Base-by-base conservation (phyloP, 2,888 invertebrate species). In the Caenorhabditis angaria region DNA sequence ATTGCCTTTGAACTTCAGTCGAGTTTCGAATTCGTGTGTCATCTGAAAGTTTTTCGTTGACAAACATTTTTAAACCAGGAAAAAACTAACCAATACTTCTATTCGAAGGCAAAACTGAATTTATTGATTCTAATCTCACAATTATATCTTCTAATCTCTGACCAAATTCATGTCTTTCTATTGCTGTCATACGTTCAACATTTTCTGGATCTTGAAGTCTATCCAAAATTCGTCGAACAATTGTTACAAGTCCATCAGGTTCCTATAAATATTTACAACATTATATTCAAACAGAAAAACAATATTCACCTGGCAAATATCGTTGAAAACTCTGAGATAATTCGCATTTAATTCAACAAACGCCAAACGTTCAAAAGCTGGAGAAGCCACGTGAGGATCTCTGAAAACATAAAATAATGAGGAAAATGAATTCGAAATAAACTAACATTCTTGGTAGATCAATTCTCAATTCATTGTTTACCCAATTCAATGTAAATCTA, bases 291-390 rank as follows among this genome's bases (percentile, higher is more conserved):
- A n/a, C n/a, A n/a, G n/a, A 27, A 53, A 24, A 12, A 50, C 6
- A n/a, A 50, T 20, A 12, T 28, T 28, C 14, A 54, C 54, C 27
- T 28, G 10, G 18, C 14, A 1, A 29, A 54, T 54, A 56, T 56
- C 56, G n/a, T 27, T 35, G 27, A 25, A 32, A 27, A 8, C 10
- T 32, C 18, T 14, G 14, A 56, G 3, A 32, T n/a, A 20, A n/a
- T 12, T 28, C 6, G 22, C 18, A 28, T 56, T 32, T 6, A 5
- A 20, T 27, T 56, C 55, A 56, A 56, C n/a, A 6, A 32, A 20
- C 18, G n/a, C 18, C 57, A 72, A 55, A 60, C 62, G 65, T 28
- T 72, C 72, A 5, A 72, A 60, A 20, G 72, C 72, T 4, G 72
- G 72, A 0, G 68, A 68, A n/a, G 68, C 56, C 18, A 72, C 51